Evolutionary conservation across 1,140 invertebrate genomes (phyloP).

Genomic region (Calliphora vicina): DNA sequence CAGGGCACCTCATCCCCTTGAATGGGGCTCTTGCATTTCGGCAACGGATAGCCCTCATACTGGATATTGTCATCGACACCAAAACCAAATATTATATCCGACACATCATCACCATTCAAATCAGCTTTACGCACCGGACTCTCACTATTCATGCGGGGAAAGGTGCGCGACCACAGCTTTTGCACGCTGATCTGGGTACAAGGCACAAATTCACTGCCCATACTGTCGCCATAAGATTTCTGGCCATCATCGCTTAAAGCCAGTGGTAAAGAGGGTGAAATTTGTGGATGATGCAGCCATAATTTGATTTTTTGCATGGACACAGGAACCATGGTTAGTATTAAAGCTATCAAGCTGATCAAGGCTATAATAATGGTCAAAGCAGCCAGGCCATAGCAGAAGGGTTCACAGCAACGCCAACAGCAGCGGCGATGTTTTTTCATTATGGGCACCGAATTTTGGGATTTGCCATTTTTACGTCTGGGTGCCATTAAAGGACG

Average conservation of each 20-base stretch:
- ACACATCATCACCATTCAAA: conserved; percentile 76
- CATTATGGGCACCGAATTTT: conserved; percentile 63
- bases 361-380: conserved; percentile 67
- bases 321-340: conserved; percentile 73
- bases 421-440: conserved; percentile 65
- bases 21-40: conserved; percentile 55
- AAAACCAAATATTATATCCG: conserved; percentile 83
- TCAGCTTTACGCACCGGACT: conserved; percentile 76
- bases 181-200: conserved; percentile 75
- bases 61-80: conserved; percentile 69
- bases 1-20: conserved; percentile 67
- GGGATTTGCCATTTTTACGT: conserved; percentile 63
- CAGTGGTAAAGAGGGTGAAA: not conserved
- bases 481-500: conserved; percentile 78
- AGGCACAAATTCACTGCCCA: conserved; percentile 66
- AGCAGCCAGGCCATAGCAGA: conserved; percentile 70
- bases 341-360: conserved; percentile 70
- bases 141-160: conserved; percentile 80
- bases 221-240: conserved; percentile 46
- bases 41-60: conserved; percentile 55
- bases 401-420: conserved; percentile 68
- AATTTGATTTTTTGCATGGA: conserved; percentile 69
- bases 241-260: conserved; percentile 36
- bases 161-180: conserved; percentile 75
- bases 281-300: conserved; percentile 64